Evolutionary conservation across 1,140 invertebrate species (phyloP).

Genomic region (Ladona fulva): DNA sequence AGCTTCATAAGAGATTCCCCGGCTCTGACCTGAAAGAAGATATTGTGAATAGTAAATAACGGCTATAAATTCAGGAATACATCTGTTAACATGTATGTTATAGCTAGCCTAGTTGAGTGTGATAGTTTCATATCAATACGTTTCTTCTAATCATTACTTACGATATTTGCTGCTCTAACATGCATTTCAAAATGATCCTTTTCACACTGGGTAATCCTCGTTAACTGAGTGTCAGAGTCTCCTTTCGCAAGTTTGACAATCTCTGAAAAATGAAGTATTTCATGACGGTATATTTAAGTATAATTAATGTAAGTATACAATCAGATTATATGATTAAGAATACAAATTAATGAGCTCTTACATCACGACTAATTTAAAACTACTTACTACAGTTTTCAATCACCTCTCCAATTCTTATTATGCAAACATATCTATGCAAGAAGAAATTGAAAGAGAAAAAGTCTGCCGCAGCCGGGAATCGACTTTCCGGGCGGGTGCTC

Average conservation of each 20-base stretch:
- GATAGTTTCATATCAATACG: too few relatives aligned
- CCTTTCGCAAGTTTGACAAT: constrained; percentile 88
- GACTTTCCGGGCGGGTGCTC: too few relatives aligned
- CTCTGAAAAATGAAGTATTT: constrained; percentile 60
- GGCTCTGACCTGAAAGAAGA: constrained; percentile 54
- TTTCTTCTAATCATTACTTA: constrained; percentile 37
- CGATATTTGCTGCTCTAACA: constrained; percentile 87
- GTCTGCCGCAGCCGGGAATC: too few relatives aligned
- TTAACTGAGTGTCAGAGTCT: constrained; percentile 80
- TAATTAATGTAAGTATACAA: too few relatives aligned
- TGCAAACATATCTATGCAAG: too few relatives aligned
- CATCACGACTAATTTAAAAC: too few relatives aligned
- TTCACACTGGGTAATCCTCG: constrained; percentile 81
- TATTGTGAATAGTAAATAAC: background rate
- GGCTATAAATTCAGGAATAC: background rate
- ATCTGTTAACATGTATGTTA: background rate
- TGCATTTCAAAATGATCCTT: constrained; percentile 96
- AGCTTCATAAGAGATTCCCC: constrained; percentile 94
- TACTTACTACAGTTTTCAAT: too few relatives aligned
- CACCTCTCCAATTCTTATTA: too few relatives aligned
- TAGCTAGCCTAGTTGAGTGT: background rate
- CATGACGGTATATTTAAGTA: too few relatives aligned
- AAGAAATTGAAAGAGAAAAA: too few relatives aligned
- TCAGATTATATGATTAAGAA: too few relatives aligned
- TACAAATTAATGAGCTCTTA: too few relatives aligned